A percentile compares a stretch with the other conserved stretches of the same genome.
Evolutionary conservation across 2,797 vertebrate genomes (phyloP).

Genomic region (Phaenicophaeus curvirostris): DNA sequence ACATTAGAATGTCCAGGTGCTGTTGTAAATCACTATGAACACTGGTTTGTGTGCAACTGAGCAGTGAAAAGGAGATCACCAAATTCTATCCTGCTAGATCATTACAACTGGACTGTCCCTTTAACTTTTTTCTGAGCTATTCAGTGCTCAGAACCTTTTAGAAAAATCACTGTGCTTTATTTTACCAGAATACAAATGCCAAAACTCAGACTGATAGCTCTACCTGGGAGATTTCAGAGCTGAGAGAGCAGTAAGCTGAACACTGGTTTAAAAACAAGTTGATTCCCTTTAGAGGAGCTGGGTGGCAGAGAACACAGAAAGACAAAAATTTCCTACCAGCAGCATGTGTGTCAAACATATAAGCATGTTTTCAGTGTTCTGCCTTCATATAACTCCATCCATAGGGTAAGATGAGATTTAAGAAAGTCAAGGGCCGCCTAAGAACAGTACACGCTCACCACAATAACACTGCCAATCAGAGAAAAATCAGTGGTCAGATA

Average conservation of each 20-base stretch:
- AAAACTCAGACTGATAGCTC: not conserved
- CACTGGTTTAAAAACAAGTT: not conserved
- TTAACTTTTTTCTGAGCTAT: not conserved
- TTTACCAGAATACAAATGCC: not conserved
- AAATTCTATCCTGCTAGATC: not conserved
- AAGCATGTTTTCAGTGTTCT: not conserved
- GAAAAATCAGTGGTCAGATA: not conserved
- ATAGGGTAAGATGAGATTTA: not conserved
- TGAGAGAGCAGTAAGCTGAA: not conserved
- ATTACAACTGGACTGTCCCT: not conserved
- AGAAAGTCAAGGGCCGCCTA: not conserved
- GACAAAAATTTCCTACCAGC: not conserved
- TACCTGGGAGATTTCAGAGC: not conserved
- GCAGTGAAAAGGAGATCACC: not conserved
- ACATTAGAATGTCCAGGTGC: not conserved
- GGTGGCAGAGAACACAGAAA: not conserved
- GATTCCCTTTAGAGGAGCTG: not conserved
- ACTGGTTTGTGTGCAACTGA: not conserved
- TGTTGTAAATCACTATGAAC: rapidly evolving
- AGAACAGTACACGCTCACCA: not conserved
- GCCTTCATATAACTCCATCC: not conserved
- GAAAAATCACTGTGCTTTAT: not conserved
- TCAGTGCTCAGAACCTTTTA: not conserved
- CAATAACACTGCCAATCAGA: not conserved
- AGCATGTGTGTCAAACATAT: not conserved